Base-by-base conservation (phyloP, 2,888 invertebrate species). In the Tiliacea aurago region DNA sequence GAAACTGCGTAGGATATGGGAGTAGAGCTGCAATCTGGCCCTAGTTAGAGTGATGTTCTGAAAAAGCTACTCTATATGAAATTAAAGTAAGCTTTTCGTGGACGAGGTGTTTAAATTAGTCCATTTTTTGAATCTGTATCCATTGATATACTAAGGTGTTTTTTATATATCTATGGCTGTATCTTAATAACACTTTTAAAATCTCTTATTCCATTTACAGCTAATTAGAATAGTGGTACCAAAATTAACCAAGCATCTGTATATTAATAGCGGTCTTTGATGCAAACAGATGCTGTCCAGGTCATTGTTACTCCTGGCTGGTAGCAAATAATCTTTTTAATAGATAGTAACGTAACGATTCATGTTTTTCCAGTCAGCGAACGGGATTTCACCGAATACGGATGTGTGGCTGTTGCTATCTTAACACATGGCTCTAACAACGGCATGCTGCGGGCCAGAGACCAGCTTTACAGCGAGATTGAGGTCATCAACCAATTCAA, bases 401-500 rank as follows among this genome's bases (percentile, higher is more conserved):
- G 95, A 0, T 95, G 95, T 71, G 86, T 95, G 4, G 93, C 90
- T 0, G 89, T 95, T 0, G 93, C 90, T 0, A 90, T 95, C 0
- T 80, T 95, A 4, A 95, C 95, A 0, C 95, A 95, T 59, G 95
- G 95, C 0, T 88, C 91, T 0, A 85, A 87, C 7, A 83, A 92
- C 9, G 95, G 95, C 0, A 76, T 90, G 1, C 85, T 95, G 3
- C 85, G 90, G 10, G 95, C 95, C 0, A 92, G 89, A 62, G 95
- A 95, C 71, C 86, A 87, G 68, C 84, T 86, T 2, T 95, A 93
- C 85, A 91, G 89, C 41, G 95, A 95, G 82, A 88, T 88, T 0
- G 93, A 94, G 67, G 91, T 95, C 28, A 90, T 95, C 49, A 92
- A 93, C 37, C 88, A 91, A 43, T 92, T 95, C 73, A 94, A 93